phyloP scores from a whole-genome alignment of 2,797 vertebrate species.

The Gallinago nigripennis region DNA sequence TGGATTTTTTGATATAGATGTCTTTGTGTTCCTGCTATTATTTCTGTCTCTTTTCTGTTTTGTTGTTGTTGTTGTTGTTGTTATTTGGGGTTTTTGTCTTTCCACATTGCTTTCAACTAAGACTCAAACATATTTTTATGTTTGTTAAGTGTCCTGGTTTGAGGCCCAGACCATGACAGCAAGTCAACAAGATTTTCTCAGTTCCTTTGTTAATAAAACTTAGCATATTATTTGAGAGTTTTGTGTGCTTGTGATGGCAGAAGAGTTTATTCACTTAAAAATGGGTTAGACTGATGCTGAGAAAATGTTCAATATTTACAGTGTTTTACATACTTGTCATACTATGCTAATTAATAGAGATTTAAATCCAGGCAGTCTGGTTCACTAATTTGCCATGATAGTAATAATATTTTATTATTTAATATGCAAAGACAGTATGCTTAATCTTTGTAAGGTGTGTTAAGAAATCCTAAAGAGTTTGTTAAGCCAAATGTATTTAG shows the following conservation, averaged over 20 bases:
- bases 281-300: neutral
- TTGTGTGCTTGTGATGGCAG: neutral
- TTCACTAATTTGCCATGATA: conserved; percentile 6
- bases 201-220: neutral
- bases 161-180: neutral
- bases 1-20: neutral
- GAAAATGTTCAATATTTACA: conserved; percentile 15
- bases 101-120: neutral
- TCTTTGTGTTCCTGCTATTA: neutral
- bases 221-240: neutral
- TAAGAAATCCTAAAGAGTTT: conserved; percentile 18
- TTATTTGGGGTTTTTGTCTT: neutral
- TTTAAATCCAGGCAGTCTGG: neutral
- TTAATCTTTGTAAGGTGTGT: conserved; percentile 22
- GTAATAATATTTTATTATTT: conserved; percentile 17
- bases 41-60: neutral
- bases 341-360: conserved; percentile 3
- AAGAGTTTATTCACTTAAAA: neutral
- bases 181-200: neutral
- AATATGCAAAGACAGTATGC: neutral
- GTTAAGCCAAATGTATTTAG: neutral
- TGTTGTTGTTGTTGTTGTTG: too few relatives aligned
- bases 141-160: neutral
- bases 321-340: neutral
- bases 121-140: neutral